Conservation (phyloP, 2,888 invertebrate genomes). For the Hypercompe scribonia region DNA sequence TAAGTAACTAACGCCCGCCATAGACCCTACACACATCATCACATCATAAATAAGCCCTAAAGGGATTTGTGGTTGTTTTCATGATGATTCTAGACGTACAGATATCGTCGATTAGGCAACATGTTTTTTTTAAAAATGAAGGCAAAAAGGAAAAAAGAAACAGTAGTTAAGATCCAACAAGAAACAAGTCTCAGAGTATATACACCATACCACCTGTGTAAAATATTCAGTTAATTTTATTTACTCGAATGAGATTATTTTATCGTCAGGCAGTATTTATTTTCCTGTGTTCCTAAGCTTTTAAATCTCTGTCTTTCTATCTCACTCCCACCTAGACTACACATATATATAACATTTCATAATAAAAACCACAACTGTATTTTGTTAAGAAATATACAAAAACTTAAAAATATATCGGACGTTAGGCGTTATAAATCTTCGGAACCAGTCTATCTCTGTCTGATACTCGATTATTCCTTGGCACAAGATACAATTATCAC, state of each 20-base stretch:
- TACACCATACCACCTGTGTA: not conserved
- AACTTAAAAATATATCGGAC: slow-evolving; percentile 25
- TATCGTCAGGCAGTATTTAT: slow-evolving; percentile 40
- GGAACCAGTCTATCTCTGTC: slow-evolving; percentile 27
- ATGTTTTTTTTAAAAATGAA: too few species aligned
- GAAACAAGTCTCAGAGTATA: not conserved
- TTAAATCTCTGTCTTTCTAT: slow-evolving; percentile 34
- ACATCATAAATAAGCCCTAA: too few species aligned
- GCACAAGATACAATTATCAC: slow-evolving; percentile 62
- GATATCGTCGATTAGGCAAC: not conserved
- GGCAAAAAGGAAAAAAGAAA: too few species aligned
- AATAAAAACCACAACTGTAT: slow-evolving; percentile 1
- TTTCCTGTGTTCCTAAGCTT: slow-evolving; percentile 36
- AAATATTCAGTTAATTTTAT: slow-evolving; percentile 15
- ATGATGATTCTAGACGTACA: too few species aligned
- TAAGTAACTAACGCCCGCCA: too few species aligned
- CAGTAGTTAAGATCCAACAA: not conserved
- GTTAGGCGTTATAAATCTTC: slow-evolving; percentile 38
- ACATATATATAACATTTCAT: not conserved
- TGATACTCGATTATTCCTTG: slow-evolving; percentile 55
- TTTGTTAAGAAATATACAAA: slow-evolving; percentile 24
- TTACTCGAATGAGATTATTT: slow-evolving; percentile 36
- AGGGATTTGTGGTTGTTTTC: too few species aligned
- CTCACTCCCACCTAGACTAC: slow-evolving; percentile 27
- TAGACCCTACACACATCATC: too few species aligned